Base-by-base conservation (phyloP, 2,113 vertebrate species). In the Anser cygnoides region DNA sequence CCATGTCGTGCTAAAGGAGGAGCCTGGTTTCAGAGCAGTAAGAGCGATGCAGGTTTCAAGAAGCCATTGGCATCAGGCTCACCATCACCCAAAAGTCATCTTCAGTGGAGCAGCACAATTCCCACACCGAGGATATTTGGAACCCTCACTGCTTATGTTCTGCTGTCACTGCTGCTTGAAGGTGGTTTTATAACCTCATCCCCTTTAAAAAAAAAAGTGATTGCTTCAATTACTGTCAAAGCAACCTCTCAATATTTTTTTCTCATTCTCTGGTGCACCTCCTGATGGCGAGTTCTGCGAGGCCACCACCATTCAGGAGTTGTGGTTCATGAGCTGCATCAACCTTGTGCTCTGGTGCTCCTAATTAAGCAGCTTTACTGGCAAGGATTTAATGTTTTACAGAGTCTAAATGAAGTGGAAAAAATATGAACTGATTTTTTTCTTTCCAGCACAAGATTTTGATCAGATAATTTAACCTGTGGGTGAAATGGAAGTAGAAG, bases 381-480 rank as follows among this genome's bases (percentile, higher is more conserved):
- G 72, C 78, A 92, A 93, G 93, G 31, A 84, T 86, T 89, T 96
- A 93, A 92, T 96, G 88, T 94, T 96, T 94, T 95, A 91, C 92
- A 88, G 57, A 83, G 63, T 65, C 61, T 89, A 93, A 96, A 96
- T 93, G 89, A 95, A 81, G 84, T 91, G 66, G 79, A 93, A 97
- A 95, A 96, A 93, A 62, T 49, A 89, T 46, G 68, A 91, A 59
- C 50, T 18, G 15, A 35, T 78, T 85, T 63, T 83, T 88, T 89
- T 29, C 22, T 78, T 94, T 73, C 39, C 44, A 73, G 80, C 49
- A 21, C 58, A 90, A 67, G 87, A 70, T 94, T 96, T 95, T 95
- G 90, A 91, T 95, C 86, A 75, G 74, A 65, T 82, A 94, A 79
- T 90, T 97, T 96, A 94, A 93, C 87, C 90, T 92, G 52, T 84